These are phyloP conservation scores for Cepaea hortensis DNA, from an alignment of 2,888 invertebrate genomes.

Conservation along the genomic window DNA sequence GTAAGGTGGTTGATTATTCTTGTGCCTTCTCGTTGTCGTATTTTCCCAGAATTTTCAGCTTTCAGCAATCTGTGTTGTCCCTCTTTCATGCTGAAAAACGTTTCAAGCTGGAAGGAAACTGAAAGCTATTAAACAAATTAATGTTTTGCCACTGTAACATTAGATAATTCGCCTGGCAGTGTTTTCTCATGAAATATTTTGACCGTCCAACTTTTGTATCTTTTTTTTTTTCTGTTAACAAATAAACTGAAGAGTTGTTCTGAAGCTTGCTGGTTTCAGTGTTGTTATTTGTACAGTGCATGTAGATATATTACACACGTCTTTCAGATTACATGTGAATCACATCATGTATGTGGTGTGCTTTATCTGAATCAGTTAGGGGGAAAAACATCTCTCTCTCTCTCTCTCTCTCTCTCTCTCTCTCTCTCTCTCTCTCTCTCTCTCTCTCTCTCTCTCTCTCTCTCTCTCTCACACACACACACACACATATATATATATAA, in stretches of 20 bases:
- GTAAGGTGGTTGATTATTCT: too few relatives aligned
- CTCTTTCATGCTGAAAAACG: too few relatives aligned
- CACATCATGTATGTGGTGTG: too few relatives aligned
- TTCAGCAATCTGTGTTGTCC: too few relatives aligned
- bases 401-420: neutral
- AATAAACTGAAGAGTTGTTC: conserved; percentile 7
- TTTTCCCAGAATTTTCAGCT: too few relatives aligned
- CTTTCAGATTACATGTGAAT: too few relatives aligned
- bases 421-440: neutral
- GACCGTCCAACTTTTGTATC: neutral
- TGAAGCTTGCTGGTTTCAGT: neutral
- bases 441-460: neutral
- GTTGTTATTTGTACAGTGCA: neutral
- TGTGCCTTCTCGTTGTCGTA: too few relatives aligned
- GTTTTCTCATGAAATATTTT: neutral
- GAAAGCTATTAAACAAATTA: neutral
- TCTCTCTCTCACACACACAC: neutral
- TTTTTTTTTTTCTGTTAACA: neutral
- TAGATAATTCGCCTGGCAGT: neutral
- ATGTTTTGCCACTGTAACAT: neutral
- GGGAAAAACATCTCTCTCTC: neutral
- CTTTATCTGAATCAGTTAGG: too few relatives aligned
- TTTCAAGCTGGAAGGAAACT: too few relatives aligned
- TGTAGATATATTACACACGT: too few relatives aligned
- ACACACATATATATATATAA: too few relatives aligned